phyloP scores from a whole-genome alignment of 64 coral and sea anemone genomes.

The Cladopsammia gracilis region DNA sequence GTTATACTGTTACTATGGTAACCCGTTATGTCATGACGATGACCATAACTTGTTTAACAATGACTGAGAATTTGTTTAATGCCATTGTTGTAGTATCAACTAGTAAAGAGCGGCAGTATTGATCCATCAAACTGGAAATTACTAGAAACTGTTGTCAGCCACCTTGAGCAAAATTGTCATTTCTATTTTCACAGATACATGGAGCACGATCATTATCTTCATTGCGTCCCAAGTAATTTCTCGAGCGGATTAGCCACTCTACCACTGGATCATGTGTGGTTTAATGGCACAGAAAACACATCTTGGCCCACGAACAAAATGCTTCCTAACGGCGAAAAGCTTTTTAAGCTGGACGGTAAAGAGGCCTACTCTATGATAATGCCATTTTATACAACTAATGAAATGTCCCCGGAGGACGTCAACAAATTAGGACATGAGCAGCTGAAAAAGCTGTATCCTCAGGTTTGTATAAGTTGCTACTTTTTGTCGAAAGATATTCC shows the following conservation, averaged over 20 bases:
- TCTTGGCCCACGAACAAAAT: conserved; percentile 54
- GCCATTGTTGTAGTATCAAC: too few relatives aligned
- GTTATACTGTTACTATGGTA: too few relatives aligned
- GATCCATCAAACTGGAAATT: too few relatives aligned
- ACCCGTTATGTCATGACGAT: too few relatives aligned
- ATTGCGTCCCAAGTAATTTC: conserved; percentile 93
- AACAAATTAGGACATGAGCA: conserved; percentile 45
- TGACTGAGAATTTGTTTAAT: too few relatives aligned
- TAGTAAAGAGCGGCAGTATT: too few relatives aligned
- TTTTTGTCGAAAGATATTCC: background rate
- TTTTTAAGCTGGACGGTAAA: conserved; percentile 53
- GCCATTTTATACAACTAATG: conserved; percentile 76
- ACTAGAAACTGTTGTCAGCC: background rate
- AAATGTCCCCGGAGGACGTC: conserved; percentile 51
- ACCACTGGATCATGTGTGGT: conserved; percentile 85
- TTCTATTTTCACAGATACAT: conserved; percentile 53
- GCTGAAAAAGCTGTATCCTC: conserved; percentile 48
- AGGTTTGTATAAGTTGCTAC: conserved; percentile 2
- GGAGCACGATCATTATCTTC: conserved; percentile 66
- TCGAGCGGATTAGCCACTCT: conserved; percentile 87
- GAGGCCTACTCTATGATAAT: conserved; percentile 75
- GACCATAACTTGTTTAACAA: too few relatives aligned
- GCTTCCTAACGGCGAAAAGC: conserved; percentile 64
- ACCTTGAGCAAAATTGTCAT: background rate
- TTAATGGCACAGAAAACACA: conserved; percentile 65